Conservation (phyloP, 2,797 vertebrate species). For the Pampus argenteus region DNA sequence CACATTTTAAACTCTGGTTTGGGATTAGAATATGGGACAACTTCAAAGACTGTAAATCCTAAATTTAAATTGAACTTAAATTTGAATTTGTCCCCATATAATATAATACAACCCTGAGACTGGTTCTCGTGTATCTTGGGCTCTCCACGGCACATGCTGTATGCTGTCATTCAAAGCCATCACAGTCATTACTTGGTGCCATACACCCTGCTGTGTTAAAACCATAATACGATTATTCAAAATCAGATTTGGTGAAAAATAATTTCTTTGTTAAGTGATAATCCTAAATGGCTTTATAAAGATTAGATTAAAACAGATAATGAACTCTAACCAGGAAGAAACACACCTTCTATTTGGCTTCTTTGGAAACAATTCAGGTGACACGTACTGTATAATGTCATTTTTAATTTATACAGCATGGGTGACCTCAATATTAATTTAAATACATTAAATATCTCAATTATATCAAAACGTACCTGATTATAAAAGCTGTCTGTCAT, state of each 20-base stretch:
- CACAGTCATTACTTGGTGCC: constrained; percentile 46
- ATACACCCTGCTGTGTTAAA: constrained; percentile 56
- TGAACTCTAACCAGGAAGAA: constrained; percentile 31
- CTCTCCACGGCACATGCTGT: not conserved
- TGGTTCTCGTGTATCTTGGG: constrained; percentile 1
- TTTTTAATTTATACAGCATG: constrained; percentile 9
- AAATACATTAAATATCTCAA: constrained; percentile 7
- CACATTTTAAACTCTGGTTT: not conserved
- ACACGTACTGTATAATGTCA: constrained; percentile 1
- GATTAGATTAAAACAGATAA: constrained; percentile 45
- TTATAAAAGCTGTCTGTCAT: not conserved
- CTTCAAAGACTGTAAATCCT: no score
- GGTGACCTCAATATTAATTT: not conserved
- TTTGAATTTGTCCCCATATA: not conserved
- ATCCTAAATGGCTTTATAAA: constrained; percentile 48
- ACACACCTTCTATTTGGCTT: constrained; percentile 21
- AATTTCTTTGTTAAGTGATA: constrained; percentile 50
- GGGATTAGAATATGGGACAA: not conserved
- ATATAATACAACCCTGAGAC: not conserved
- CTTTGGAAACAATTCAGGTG: constrained; percentile 31
- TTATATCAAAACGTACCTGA: constrained; percentile 6
- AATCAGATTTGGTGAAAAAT: constrained; percentile 52
- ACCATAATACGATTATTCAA: constrained; percentile 58
- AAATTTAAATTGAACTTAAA: no score
- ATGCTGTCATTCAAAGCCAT: constrained; percentile 45